Percentiles rank a stretch among this genome's conserved stretches.
phyloP scores from a whole-genome alignment of 2,113 vertebrate species.

The Tor tambroides region DNA sequence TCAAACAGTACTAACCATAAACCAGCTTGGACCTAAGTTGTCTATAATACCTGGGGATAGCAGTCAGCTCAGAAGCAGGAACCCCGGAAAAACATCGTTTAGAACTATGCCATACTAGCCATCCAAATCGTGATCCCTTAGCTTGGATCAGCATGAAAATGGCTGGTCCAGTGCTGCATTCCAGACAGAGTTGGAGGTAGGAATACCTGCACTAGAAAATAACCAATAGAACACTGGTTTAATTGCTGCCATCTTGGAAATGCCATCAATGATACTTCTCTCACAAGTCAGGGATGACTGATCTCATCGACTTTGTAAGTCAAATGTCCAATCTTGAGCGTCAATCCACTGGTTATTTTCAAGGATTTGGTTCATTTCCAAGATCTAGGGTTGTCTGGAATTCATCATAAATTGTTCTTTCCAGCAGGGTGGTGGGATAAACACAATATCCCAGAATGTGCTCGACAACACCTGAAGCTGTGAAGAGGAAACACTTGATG shows the following conservation, averaged over 20 bases:
- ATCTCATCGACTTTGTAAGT: neutral
- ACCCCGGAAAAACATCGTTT: neutral
- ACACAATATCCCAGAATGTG: neutral
- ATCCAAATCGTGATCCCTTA: neutral
- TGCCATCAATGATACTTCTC: neutral
- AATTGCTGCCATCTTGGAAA: neutral
- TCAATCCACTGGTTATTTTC: neutral
- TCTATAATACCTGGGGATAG: neutral
- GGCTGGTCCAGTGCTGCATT: neutral
- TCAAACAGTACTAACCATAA: neutral
- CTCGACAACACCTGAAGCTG: neutral
- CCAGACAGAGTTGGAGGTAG: neutral
- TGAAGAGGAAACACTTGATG: neutral
- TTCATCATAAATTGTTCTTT: neutral
- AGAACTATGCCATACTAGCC: neutral
- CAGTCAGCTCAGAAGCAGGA: neutral
- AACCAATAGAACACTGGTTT: neutral
- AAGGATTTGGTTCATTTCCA: neutral
- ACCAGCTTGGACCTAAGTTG: neutral
- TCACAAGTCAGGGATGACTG: neutral
- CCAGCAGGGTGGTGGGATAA: neutral
- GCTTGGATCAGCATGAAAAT: neutral
- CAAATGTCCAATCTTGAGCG: neutral
- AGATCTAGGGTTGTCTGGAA: neutral
- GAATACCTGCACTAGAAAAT: neutral